A percentile compares a stretch with the other conserved stretches of the same genome.
Conservation (phyloP, 2,888 invertebrate species). For the Rhogogaster chlorosoma region DNA sequence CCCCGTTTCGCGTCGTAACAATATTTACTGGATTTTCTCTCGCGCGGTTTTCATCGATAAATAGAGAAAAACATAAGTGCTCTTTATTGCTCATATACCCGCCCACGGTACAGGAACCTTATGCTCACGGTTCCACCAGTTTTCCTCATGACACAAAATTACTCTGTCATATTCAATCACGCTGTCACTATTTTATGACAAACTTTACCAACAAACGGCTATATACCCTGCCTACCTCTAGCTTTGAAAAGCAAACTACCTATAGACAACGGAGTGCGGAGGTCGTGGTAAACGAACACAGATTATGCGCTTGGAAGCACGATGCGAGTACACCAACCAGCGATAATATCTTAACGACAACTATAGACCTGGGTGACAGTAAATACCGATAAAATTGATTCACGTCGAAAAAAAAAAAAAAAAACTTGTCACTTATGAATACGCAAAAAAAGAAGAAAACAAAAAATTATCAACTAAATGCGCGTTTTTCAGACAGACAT, state of each 20-base stretch:
- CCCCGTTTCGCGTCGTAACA: background rate
- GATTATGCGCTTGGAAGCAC: background rate
- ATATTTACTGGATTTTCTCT: background rate
- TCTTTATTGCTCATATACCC: background rate
- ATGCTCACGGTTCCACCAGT: background rate
- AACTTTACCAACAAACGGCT: background rate
- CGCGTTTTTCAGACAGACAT: background rate
- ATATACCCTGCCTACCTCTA: background rate
- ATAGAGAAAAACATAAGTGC: background rate
- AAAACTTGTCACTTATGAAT: background rate
- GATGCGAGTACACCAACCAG: background rate
- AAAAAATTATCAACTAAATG: background rate
- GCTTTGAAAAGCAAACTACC: background rate
- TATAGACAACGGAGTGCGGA: background rate
- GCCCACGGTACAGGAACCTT: background rate
- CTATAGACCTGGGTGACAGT: constrained; percentile 17
- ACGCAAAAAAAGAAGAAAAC: background rate
- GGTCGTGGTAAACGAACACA: background rate
- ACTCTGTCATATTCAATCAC: constrained; percentile 43
- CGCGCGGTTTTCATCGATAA: background rate
- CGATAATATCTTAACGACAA: constrained; percentile 28
- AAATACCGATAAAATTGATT: constrained; percentile 21
- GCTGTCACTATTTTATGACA: constrained; percentile 34
- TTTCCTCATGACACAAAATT: constrained; percentile 8
- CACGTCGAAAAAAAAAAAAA: background rate